A percentile compares a stretch with the other conserved stretches of the same genome.
Conservation (phyloP, 2,888 invertebrate species). For the Dione vanillae region DNA sequence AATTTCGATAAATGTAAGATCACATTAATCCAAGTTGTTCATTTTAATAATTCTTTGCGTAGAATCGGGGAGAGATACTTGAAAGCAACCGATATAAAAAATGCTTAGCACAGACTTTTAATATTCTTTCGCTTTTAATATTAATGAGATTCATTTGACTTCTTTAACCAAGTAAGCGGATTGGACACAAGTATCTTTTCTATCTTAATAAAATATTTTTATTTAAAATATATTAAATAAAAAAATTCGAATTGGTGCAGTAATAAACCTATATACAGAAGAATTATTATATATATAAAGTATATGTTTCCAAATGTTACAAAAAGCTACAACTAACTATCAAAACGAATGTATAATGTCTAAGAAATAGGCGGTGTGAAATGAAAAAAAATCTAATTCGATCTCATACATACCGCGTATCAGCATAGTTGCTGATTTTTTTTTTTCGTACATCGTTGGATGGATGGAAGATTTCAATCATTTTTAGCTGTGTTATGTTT, state of each 20-base stretch:
- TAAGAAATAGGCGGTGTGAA: no score
- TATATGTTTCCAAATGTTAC: no score
- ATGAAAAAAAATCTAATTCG: not conserved
- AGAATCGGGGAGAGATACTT: constrained; percentile 12
- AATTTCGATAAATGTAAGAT: constrained; percentile 16
- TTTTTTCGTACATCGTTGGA: no score
- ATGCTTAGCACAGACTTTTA: not conserved
- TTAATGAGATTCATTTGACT: constrained; percentile 16
- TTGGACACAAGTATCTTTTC: constrained; percentile 1
- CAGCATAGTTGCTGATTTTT: no score
- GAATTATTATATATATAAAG: no score
- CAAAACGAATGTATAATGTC: no score
- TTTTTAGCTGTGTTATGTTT: not conserved
- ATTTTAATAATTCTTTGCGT: constrained; percentile 19
- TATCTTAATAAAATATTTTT: no score
- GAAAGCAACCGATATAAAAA: constrained; percentile 12
- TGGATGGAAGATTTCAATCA: constrained; percentile 1
- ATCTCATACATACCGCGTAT: constrained; percentile 13
- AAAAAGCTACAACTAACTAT: no score
- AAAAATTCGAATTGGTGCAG: no score
- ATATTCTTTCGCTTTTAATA: constrained; percentile 9
- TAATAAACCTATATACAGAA: no score
- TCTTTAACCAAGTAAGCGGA: constrained; percentile 4
- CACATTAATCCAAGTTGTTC: constrained; percentile 21
- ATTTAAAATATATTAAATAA: no score